Conservation (phyloP, 2,797 vertebrate genomes). For the Gymnothorax reevesii region DNA sequence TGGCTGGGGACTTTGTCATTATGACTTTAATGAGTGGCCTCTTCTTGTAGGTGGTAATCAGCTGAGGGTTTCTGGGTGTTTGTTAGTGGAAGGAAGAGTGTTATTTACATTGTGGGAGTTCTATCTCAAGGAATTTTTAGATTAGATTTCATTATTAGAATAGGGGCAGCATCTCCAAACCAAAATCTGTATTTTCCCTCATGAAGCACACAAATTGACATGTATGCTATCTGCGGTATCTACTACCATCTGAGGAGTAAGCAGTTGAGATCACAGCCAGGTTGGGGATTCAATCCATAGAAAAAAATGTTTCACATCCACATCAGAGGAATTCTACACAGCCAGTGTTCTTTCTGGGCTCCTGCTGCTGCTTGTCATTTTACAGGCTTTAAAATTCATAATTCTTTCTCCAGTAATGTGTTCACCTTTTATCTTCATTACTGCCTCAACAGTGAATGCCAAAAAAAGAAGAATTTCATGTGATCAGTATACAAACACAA, state of each 20-base stretch:
- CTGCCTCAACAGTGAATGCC: slow-evolving; percentile 42
- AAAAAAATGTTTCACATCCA: slow-evolving; percentile 44
- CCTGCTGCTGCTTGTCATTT: slow-evolving; percentile 55
- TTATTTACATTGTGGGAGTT: slow-evolving; percentile 16
- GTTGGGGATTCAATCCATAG: neutral
- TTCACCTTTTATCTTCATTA: slow-evolving; percentile 52
- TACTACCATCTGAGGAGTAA: slow-evolving; percentile 44
- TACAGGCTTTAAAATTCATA: slow-evolving; percentile 56
- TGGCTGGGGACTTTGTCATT: neutral
- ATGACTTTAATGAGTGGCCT: neutral
- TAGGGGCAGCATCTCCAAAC: slow-evolving; percentile 26
- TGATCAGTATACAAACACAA: slow-evolving; percentile 32
- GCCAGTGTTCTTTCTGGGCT: slow-evolving; percentile 46
- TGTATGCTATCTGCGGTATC: slow-evolving; percentile 44
- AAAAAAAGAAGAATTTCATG: slow-evolving; percentile 43
- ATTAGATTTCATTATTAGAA: slow-evolving; percentile 43
- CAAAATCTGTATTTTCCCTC: slow-evolving; percentile 26
- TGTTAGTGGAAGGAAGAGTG: slow-evolving; percentile 33
- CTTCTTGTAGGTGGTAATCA: neutral
- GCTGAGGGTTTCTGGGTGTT: slow-evolving; percentile 11
- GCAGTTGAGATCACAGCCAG: slow-evolving; percentile 45
- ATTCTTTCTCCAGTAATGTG: slow-evolving; percentile 51
- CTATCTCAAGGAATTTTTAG: slow-evolving; percentile 41
- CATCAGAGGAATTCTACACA: slow-evolving; percentile 46
- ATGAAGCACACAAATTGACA: slow-evolving; percentile 40